phyloP scores from a whole-genome alignment of 2,888 invertebrate genomes.

The Eumacrocentrus americanus region DNA sequence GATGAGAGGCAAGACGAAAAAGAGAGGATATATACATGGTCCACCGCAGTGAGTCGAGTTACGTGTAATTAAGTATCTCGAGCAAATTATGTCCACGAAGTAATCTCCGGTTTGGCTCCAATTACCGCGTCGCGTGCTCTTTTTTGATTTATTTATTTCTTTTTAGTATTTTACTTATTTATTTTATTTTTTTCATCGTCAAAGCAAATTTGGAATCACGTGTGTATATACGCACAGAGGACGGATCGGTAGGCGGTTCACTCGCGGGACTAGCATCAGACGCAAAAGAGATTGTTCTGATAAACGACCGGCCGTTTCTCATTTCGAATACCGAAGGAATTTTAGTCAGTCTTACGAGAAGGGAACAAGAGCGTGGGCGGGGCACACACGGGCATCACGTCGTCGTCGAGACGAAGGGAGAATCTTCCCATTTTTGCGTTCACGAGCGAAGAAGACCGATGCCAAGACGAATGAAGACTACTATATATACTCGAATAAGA shows the following conservation, averaged over 20 bases:
- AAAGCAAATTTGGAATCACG: conserved; percentile 15
- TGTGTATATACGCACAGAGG: conserved; percentile 8
- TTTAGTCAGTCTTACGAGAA: conserved; percentile 12
- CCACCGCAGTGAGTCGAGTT: conserved; percentile 35
- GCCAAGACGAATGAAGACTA: conserved; percentile 22
- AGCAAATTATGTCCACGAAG: conserved; percentile 43
- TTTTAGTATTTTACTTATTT: not conserved
- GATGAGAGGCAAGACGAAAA: not conserved
- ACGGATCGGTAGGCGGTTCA: conserved; percentile 49
- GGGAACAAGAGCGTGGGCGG: conserved; percentile 48
- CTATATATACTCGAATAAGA: not conserved
- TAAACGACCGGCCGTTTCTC: conserved; percentile 57
- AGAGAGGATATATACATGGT: conserved; percentile 6
- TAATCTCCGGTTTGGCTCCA: not conserved
- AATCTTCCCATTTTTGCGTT: conserved; percentile 35
- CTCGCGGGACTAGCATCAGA: conserved; percentile 36
- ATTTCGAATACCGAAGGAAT: conserved; percentile 41
- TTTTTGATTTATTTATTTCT: not conserved
- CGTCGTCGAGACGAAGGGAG: conserved; percentile 5
- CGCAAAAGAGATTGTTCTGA: conserved; percentile 50
- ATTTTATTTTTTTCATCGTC: not conserved
- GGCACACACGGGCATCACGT: conserved; percentile 31
- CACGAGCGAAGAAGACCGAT: conserved; percentile 25
- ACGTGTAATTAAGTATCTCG: conserved; percentile 51
- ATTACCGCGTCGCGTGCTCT: not conserved